Evolutionary conservation across 2,113 vertebrate species (phyloP), one percentile per base, ranked within the genome.

Genomic region (Nycticryphes semicollaris): DNA sequence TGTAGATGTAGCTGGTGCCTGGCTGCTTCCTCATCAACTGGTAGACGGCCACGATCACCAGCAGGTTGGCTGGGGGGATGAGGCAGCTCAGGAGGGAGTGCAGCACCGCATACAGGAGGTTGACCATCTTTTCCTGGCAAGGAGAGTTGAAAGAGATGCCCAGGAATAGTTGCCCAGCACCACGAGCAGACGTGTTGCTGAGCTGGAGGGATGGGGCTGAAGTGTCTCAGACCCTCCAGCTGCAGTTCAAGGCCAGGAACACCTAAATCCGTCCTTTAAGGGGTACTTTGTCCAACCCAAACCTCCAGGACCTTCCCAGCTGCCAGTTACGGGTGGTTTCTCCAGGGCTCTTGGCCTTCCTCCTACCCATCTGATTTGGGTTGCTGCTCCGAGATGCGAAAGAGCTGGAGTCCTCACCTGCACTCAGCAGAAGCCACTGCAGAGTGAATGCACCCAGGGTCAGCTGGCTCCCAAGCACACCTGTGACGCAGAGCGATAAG

Each of bases 11-110:
- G 67, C 92, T 89, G 69, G 90, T 86, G 54, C 81, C 64, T 3
- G 69, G 92, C 35, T 93, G 89, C 54, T 81, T 96, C 85, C 89
- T 96, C 59, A 93, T 81, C 48, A 97, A 67, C 73, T 78, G 83
- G 39, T 57, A 96, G 37, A 96, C 16, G 1, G 91, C 86, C 30
- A 94, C 53, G 3, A 97, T 97, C 31, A 97, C 91, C 80, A 94
- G 43, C 4, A 96, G 63, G 53, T 96, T 92, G 54, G 95, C 82
- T 3, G 62, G 60, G 12, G 69, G 93, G 72, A 97, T 96, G 62
- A 93, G 70, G 51, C 94, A 63, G 56, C 94, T 90, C 78, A 96
- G 81, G 47, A 96, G 47, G n/a, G 57, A 62, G 68, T 76, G 94
- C n/a, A 95, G 31, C 45, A 91, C 92, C 8, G 79, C 69, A 14